phyloP scores from a whole-genome alignment of 2,797 vertebrate species.

The Micromesistius poutassou region DNA sequence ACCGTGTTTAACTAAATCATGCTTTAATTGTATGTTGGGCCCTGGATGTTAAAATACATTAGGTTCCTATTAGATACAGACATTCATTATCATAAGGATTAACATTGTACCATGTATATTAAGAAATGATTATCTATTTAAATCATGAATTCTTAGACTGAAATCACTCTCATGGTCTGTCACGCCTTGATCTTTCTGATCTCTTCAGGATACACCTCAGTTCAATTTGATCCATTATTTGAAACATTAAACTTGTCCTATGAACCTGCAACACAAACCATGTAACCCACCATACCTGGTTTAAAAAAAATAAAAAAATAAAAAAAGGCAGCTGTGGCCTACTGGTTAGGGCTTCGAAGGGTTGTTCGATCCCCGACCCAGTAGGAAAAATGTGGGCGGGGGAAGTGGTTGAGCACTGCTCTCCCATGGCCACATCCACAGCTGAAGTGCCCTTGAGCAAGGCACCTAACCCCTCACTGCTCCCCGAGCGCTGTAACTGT shows the following conservation, averaged over 20 bases:
- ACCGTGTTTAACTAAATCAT: neutral
- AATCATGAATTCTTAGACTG: neutral
- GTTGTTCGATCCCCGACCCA: too few species aligned
- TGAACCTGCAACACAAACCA: neutral
- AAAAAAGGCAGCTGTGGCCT: too few species aligned
- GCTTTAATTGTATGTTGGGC: neutral
- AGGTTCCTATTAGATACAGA: neutral
- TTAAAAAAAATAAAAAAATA: too few species aligned
- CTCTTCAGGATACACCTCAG: neutral
- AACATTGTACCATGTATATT: neutral
- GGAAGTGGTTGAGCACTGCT: too few species aligned
- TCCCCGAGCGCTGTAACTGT: too few species aligned
- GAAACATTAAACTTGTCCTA: neutral
- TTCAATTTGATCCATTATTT: neutral
- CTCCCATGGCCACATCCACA: too few species aligned
- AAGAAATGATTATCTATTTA: neutral
- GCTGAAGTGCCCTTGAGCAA: too few species aligned
- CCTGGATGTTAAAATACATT: neutral
- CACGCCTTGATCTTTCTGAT: neutral
- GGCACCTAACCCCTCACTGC: too few species aligned
- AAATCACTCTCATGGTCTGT: neutral
- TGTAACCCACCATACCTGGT: neutral
- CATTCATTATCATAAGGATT: neutral
- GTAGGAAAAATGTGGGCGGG: too few species aligned
- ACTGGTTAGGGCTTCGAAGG: too few species aligned